These are phyloP conservation scores for Gymnosoma rotundatum DNA, from an alignment of 2,888 invertebrate genomes.

Conservation along the genomic window DNA sequence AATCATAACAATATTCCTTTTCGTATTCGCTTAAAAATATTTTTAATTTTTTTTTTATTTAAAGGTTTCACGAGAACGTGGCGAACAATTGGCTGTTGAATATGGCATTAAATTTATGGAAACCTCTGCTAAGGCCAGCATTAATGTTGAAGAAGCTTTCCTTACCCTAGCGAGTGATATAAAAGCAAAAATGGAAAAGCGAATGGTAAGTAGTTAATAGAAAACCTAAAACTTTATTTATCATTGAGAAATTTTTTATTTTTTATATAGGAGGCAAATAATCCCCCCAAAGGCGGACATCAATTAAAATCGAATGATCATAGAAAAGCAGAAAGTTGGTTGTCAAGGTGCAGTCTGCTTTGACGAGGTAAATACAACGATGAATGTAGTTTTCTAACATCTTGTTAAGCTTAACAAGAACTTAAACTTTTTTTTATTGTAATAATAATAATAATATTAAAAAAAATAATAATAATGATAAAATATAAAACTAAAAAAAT, in stretches of 20 bases:
- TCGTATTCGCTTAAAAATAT: no score
- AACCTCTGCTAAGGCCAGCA: conserved; percentile 98
- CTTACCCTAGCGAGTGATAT: conserved; percentile 98
- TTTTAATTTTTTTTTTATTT: not conserved
- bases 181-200: conserved; percentile 98
- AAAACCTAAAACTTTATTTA: conserved; percentile 5
- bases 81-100: conserved; percentile 98
- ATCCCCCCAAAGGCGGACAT: conserved; percentile 92
- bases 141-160: conserved; percentile 99
- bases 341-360: conserved; percentile 93
- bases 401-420: conserved; percentile 76
- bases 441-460: conserved; percentile 66
- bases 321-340: conserved; percentile 92
- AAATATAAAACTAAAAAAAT: conserved; percentile 68
- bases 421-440: conserved; percentile 72
- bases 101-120: conserved; percentile 99
- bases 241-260: conserved; percentile 10
- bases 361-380: conserved; percentile 85
- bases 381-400: conserved; percentile 80
- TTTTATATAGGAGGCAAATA: conserved; percentile 90
- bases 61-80: conserved; percentile 95
- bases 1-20: no score
- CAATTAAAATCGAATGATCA: conserved; percentile 90
- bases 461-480: conserved; percentile 44
- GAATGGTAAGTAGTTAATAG: conserved; percentile 94